phyloP scores from a whole-genome alignment of 2,888 invertebrate genomes.

The Blastobasis lacticolella region DNA sequence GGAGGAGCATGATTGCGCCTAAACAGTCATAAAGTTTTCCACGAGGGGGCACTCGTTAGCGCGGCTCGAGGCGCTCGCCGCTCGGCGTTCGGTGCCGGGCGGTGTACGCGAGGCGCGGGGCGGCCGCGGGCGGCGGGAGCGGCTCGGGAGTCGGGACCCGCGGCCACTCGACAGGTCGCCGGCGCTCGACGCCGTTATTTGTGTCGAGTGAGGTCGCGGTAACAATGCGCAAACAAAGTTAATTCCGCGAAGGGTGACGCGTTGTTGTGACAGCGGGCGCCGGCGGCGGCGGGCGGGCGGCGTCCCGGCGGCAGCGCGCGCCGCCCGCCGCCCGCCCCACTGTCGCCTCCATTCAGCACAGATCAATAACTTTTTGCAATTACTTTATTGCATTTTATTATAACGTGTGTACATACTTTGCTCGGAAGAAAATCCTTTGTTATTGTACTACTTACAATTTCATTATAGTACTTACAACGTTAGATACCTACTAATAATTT shows the following conservation, averaged over 20 bases:
- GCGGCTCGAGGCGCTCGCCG: neutral
- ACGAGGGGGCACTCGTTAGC: conserved; percentile 3
- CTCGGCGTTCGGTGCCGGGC: neutral
- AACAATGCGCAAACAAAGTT: conserved; percentile 60
- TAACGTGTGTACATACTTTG: too few relatives aligned
- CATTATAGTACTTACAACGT: too few relatives aligned
- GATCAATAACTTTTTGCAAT: conserved; percentile 22
- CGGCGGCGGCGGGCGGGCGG: conserved; percentile 16
- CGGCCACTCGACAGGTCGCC: conserved; percentile 4
- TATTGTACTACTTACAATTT: too few relatives aligned
- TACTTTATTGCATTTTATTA: conserved; percentile 5
- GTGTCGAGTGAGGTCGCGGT: conserved; percentile 31
- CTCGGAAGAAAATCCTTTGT: too few relatives aligned
- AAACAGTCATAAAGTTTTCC: conserved; percentile 1
- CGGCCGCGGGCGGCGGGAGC: neutral
- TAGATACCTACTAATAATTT: too few relatives aligned
- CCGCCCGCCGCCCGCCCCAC: conserved; percentile 13
- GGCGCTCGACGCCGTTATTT: conserved; percentile 33
- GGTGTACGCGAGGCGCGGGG: neutral
- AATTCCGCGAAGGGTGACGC: conserved; percentile 48
- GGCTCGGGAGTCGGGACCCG: neutral
- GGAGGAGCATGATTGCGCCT: conserved; percentile 17
- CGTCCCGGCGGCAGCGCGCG: conserved; percentile 18
- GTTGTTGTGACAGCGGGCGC: conserved; percentile 39
- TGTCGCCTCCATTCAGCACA: conserved; percentile 9